Conservation (phyloP, 2,888 invertebrate species). For the Nomada hirtipes region DNA sequence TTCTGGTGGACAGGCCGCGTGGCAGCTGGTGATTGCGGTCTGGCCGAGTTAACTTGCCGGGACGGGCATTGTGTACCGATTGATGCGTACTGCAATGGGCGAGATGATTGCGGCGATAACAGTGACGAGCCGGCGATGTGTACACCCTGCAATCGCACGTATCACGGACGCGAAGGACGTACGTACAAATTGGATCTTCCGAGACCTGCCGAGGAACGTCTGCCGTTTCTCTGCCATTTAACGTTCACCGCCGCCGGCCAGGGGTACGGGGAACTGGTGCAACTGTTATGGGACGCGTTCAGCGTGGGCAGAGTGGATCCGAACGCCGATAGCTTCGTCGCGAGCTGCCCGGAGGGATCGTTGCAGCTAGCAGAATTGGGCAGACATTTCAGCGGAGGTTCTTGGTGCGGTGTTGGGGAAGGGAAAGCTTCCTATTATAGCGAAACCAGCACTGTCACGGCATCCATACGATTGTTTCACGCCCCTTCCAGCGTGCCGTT, state of each 20-base stretch:
- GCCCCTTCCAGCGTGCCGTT: conserved; percentile 91
- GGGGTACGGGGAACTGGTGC: conserved; percentile 94
- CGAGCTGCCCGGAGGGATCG: conserved; percentile 95
- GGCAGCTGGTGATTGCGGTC: conserved; percentile 87
- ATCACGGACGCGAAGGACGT: conserved; percentile 93
- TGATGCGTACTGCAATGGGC: conserved; percentile 94
- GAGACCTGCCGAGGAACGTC: conserved; percentile 89
- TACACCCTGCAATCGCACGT: conserved; percentile 94
- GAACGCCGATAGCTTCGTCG: conserved; percentile 86
- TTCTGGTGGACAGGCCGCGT: conserved; percentile 53
- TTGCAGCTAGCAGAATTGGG: conserved; percentile 95
- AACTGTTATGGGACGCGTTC: conserved; percentile 95
- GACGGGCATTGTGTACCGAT: conserved; percentile 91
- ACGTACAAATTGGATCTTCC: conserved; percentile 91
- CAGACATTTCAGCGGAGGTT: conserved; percentile 94
- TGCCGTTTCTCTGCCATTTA: conserved; percentile 95
- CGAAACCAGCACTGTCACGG: conserved; percentile 95
- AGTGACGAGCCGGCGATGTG: conserved; percentile 94
- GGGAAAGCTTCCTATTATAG: conserved; percentile 94
- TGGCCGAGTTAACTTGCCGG: conserved; percentile 91
- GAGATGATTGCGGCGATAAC: conserved; percentile 93
- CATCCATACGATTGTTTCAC: conserved; percentile 92
- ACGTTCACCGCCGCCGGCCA: conserved; percentile 96
- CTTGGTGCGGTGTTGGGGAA: conserved; percentile 94
- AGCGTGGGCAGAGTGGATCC: conserved; percentile 93